Evolutionary conservation across 2,888 invertebrate species (phyloP), one percentile per base, ranked within the genome.

Genomic region (Orthosia cruda): DNA sequence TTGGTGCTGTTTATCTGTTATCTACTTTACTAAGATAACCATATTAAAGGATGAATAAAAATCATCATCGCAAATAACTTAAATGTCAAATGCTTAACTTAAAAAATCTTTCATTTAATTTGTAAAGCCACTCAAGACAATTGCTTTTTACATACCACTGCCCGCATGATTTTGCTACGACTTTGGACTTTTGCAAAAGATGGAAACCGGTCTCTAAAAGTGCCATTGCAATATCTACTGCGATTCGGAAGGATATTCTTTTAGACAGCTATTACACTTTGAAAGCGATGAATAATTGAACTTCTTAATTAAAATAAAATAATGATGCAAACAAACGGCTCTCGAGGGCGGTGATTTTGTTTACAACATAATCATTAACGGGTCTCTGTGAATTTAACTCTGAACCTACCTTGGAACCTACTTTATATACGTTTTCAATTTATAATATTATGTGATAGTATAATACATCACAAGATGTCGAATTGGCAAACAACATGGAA

Each of bases 101-200:
- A 26, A 26, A 26, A 26, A 4, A 3, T 26, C 26, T 3, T 3
- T 26, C 4, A 26, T 26, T 26, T 26, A 26, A 26, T 26, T 26
- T 26, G 4, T 26, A 26, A 4, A 26, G n/a, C 26, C 32, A 69
- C 66, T 69, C 54, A 66, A 40, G 45, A 76, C 49, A 69, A 72
- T 65, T 45, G 69, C 15, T 55, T 57, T 23, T 26, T 57, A 66
- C 18, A 26, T 26, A 26, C 26, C 26, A 26, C 57, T 26, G 18
- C 2, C 26, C 52, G 57, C 64, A 57, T 65, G 64, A 70, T 58
- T 69, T 32, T 63, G 47, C 50, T 13, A 40, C 7, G 40, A 55
- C 81, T 57, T 72, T 73, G 81, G 72, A 65, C 5, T 45, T 23
- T 45, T 73, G 81, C 81, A 77, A 81, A 73, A 47, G 52, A 62